Conservation (phyloP, 2,888 invertebrate genomes). For the Portevinia maculata region DNA sequence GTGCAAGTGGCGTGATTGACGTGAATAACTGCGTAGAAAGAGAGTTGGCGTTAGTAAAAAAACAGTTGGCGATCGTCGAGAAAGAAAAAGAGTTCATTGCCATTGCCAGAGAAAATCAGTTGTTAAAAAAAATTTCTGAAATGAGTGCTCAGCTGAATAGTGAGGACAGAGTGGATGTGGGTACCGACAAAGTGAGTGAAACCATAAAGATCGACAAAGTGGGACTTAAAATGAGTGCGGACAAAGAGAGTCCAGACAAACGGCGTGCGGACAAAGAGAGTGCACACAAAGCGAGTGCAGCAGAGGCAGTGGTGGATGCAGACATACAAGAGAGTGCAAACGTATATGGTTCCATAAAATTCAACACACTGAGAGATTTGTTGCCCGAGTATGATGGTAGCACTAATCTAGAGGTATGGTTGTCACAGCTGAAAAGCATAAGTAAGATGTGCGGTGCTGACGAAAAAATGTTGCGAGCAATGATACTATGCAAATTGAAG, state of each 20-base stretch:
- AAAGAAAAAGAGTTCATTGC: too few species aligned
- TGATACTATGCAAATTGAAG: conserved; percentile 25
- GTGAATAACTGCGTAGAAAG: too few species aligned
- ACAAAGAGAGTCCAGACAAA: not conserved
- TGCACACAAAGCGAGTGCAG: not conserved
- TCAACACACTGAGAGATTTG: not conserved
- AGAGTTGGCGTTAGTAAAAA: too few species aligned
- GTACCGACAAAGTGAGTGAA: not conserved
- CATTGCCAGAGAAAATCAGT: too few species aligned
- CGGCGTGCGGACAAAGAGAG: not conserved
- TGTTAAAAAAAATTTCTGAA: too few species aligned
- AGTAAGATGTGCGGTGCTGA: not conserved
- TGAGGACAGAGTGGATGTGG: too few species aligned
- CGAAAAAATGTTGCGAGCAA: not conserved
- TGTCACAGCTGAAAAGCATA: conserved; percentile 2
- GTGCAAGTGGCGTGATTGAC: too few species aligned
- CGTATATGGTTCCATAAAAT: not conserved
- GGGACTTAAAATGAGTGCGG: not conserved
- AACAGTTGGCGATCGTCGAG: too few species aligned
- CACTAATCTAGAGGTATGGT: conserved; percentile 5
- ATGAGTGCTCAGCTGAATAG: not conserved
- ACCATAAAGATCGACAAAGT: not conserved
- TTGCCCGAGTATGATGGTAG: conserved; percentile 20
- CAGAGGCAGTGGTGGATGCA: not conserved
- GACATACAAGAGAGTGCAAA: not conserved